A percentile compares a stretch with the other conserved stretches of the same genome.
Evolutionary conservation across 2,113 vertebrate species (phyloP).

Genomic region (Tetraodon nigroviridis): DNA sequence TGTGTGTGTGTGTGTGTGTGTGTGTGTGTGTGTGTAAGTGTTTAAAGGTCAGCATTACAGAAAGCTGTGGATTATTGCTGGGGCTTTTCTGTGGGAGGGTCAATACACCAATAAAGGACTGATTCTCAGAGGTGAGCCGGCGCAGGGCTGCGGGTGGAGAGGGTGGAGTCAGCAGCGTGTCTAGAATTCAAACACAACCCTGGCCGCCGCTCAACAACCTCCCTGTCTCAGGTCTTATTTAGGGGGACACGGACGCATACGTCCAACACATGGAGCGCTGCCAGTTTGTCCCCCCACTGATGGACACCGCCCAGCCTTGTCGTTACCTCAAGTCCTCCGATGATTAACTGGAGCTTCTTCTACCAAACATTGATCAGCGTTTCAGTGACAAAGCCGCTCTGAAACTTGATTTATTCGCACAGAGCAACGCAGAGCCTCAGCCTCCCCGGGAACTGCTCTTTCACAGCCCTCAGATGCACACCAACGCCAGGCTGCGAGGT

Average conservation of each 20-base stretch:
- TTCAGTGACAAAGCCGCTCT: too few species aligned
- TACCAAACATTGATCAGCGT: too few species aligned
- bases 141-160: conserved; percentile 10
- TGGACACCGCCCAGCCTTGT: conserved; percentile 43
- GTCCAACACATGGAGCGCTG: conserved; percentile 40
- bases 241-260: conserved; percentile 44
- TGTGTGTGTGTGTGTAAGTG: conserved; percentile 25
- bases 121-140: conserved; percentile 42
- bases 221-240: conserved; percentile 30
- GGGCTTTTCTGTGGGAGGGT: conserved; percentile 5
- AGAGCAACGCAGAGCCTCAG: too few species aligned
- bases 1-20: conserved; percentile 24
- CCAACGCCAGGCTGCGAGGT: too few species aligned
- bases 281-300: conserved; percentile 42
- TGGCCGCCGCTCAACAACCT: conserved; percentile 13
- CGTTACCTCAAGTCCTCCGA: conserved; percentile 37
- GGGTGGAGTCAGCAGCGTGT: conserved; percentile 20
- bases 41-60: neutral
- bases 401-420: too few species aligned
- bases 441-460: too few species aligned
- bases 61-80: neutral
- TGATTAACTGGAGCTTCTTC: too few species aligned
- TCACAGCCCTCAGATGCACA: too few species aligned
- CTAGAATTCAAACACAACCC: conserved; percentile 52
- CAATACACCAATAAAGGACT: conserved; percentile 29